These are phyloP conservation scores for Raphicerus campestris DNA, from an alignment of 2,113 vertebrate genomes.

Conservation along the genomic window DNA sequence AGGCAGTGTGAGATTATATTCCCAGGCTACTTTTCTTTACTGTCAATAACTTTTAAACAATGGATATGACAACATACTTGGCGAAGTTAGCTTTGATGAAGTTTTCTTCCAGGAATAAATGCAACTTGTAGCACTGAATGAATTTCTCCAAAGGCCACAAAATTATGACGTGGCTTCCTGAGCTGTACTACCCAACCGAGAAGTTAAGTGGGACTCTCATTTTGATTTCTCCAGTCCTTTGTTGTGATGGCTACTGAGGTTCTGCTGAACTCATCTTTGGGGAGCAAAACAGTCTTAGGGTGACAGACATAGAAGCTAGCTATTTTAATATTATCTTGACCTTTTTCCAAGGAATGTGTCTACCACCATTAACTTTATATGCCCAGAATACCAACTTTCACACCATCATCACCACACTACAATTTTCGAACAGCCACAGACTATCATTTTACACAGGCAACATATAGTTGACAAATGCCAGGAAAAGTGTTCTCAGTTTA, in stretches of 20 bases:
- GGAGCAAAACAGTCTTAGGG: not conserved
- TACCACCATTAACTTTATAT: not conserved
- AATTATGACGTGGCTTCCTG: not conserved
- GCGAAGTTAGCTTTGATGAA: not conserved
- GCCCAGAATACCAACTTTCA: slow-evolving; percentile 12
- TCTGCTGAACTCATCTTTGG: not conserved
- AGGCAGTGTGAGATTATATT: not conserved
- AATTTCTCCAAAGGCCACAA: not conserved
- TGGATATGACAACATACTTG: not conserved
- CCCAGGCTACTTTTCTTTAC: not conserved
- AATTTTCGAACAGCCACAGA: not conserved
- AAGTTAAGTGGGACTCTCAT: not conserved
- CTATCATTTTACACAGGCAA: not conserved
- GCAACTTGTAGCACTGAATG: not conserved
- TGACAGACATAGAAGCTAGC: not conserved
- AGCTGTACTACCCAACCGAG: not conserved
- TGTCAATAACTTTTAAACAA: not conserved
- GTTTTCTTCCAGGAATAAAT: slow-evolving; percentile 15
- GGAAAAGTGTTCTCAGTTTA: not conserved
- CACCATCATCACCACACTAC: not conserved
- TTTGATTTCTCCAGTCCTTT: not conserved
- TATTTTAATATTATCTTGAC: not conserved
- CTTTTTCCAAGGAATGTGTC: not conserved
- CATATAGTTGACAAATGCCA: slow-evolving; percentile 9
- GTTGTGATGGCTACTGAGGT: not conserved